Conservation (phyloP, 1,140 invertebrate species). For the Drosophila fuyamai region DNA sequence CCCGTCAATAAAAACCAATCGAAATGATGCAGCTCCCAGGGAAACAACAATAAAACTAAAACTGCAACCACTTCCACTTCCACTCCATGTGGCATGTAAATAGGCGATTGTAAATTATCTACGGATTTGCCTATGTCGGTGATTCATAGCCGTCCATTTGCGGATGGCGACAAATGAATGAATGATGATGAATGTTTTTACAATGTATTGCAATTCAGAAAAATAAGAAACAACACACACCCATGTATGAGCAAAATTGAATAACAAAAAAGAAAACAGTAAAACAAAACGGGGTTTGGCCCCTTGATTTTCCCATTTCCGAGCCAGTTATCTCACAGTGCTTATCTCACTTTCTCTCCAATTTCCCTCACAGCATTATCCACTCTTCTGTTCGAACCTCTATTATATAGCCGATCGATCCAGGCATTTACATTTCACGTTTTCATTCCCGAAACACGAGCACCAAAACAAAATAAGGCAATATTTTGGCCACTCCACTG, state of each 20-base stretch:
- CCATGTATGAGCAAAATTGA: slow-evolving; percentile 2
- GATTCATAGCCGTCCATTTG: slow-evolving; percentile 51
- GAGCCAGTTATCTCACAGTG: slow-evolving; percentile 20
- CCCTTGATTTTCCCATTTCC: slow-evolving; percentile 19
- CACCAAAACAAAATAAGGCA: slow-evolving; percentile 23
- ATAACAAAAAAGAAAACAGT: neutral
- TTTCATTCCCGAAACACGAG: slow-evolving; percentile 1
- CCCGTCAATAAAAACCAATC: slow-evolving; percentile 1
- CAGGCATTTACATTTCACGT: neutral
- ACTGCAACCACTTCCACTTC: neutral
- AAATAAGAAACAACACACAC: slow-evolving; percentile 1
- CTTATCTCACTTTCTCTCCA: slow-evolving; percentile 22
- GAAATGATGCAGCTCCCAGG: slow-evolving; percentile 1
- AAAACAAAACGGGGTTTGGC: slow-evolving; percentile 52
- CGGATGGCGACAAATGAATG: slow-evolving; percentile 33
- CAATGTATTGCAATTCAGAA: slow-evolving; percentile 29
- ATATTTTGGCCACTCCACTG: slow-evolving; percentile 3
- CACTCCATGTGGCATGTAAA: slow-evolving; percentile 23
- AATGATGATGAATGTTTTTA: slow-evolving; percentile 31
- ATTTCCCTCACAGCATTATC: slow-evolving; percentile 8
- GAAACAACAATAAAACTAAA: slow-evolving; percentile 7
- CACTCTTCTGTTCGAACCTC: neutral
- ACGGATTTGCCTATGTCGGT: slow-evolving; percentile 48
- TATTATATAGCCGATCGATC: neutral
- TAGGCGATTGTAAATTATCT: slow-evolving; percentile 29